Percentiles rank a stretch among this genome's conserved stretches.
phyloP scores from a whole-genome alignment of 2,797 vertebrate species.

The Atherinosoma microstoma region DNA sequence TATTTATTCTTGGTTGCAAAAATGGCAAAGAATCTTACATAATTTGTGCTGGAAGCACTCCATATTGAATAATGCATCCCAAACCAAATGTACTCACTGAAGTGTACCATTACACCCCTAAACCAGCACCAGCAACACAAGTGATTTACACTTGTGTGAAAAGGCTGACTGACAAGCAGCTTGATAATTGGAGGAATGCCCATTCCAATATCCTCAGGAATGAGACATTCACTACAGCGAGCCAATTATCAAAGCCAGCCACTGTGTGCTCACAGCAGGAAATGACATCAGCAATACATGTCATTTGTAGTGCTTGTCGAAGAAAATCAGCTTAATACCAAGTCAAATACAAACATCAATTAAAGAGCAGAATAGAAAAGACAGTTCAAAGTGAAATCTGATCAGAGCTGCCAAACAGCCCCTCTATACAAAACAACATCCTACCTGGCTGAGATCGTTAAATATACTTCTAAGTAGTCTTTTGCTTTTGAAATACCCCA shows the following conservation, averaged over 20 bases:
- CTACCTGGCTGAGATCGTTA: slow-evolving; percentile 29
- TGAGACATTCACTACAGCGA: slow-evolving; percentile 62
- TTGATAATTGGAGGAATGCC: slow-evolving; percentile 83
- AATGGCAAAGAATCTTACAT: background rate
- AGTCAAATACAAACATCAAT: slow-evolving; percentile 78
- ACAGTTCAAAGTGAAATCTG: slow-evolving; percentile 73
- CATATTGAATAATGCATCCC: slow-evolving; percentile 34
- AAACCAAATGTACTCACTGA: slow-evolving; percentile 47
- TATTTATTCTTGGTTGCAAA: background rate
- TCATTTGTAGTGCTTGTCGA: slow-evolving; percentile 79
- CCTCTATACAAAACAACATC: slow-evolving; percentile 15
- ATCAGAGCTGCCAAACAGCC: slow-evolving; percentile 76
- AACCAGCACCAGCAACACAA: slow-evolving; percentile 76
- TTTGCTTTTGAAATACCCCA: slow-evolving; percentile 17
- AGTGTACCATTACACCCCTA: slow-evolving; percentile 58
- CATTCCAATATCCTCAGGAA: slow-evolving; percentile 70
- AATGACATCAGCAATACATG: slow-evolving; percentile 78
- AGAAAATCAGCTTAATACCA: slow-evolving; percentile 69
- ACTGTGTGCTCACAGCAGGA: slow-evolving; percentile 77
- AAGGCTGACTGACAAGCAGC: slow-evolving; percentile 77
- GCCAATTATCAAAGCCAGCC: slow-evolving; percentile 81
- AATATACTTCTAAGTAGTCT: background rate
- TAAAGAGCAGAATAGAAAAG: slow-evolving; percentile 64
- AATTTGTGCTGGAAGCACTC: background rate
- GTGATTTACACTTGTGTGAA: slow-evolving; percentile 73